Evolutionary conservation across 2,888 invertebrate genomes (phyloP), one percentile per base, ranked within the genome.

Genomic region (Muschampia plurimacula): DNA sequence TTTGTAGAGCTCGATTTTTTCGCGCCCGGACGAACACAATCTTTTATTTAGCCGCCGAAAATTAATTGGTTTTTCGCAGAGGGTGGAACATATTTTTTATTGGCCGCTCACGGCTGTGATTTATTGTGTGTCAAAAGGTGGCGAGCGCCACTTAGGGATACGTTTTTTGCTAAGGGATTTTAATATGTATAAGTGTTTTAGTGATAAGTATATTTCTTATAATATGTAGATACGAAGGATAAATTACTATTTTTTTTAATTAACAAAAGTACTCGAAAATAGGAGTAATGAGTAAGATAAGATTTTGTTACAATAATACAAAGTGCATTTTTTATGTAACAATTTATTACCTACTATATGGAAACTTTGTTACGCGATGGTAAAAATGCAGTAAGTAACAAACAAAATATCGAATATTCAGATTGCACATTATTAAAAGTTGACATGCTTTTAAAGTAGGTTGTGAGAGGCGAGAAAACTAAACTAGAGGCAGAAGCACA

Each of bases 31-130:
- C 85, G 89, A 82, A 86, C 88, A 84, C 87, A 89, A 87, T 90
- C 90, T 90, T 93, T 93, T 88, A 89, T 93, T 92, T 91, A 89
- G 88, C 89, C 86, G 87, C 89, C 92, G 92, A 92, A 93, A 22
- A 22, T 22, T 22, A 22, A 22, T 22, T 94, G 93, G 93, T 93
- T 93, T 93, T 93, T 92, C 92, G 90, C 90, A 89, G 93, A 92
- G 93, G 93, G 93, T 92, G 91, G 89, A 93, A 92, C 93, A 93
- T 92, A 93, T 93, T 93, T 93, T 93, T 93, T 93, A 93, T 93
- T 92, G 90, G 91, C 90, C 92, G 91, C 90, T 92, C 92, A 89
- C 88, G 87, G 89, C 88, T 88, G 88, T 93, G 93, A 94, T 94
- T 93, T 93, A 94, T 93, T 90, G 92, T 92, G 90, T 92, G 92